phyloP scores from a whole-genome alignment of 2,113 vertebrate genomes.

The Saguinus midas region DNA sequence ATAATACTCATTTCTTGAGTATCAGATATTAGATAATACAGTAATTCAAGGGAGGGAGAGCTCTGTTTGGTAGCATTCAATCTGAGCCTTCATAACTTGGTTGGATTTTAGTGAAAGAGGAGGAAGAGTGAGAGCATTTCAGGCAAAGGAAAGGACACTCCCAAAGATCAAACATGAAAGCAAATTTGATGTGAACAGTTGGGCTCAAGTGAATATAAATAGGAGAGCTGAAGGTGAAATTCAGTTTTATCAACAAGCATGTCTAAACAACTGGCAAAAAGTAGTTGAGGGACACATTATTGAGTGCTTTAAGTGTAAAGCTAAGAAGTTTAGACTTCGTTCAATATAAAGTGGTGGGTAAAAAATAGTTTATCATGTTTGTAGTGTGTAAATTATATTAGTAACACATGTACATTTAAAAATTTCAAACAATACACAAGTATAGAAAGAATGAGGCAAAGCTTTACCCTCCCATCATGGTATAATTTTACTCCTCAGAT shows the following conservation, averaged over 20 bases:
- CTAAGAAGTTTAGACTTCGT: not conserved
- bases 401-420: not conserved
- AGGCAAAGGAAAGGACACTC: not conserved
- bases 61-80: not conserved
- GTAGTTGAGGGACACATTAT: not conserved
- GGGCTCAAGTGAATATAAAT: not conserved
- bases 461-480: not conserved
- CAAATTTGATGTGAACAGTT: not conserved
- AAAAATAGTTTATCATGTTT: not conserved
- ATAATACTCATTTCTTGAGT: not conserved
- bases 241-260: not conserved
- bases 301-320: not conserved
- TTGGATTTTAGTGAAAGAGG: not conserved
- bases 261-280: not conserved
- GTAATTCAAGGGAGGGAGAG: not conserved
- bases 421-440: not conserved
- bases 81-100: not conserved
- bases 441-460: not conserved
- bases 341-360: not conserved
- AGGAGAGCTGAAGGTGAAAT: not conserved
- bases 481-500: not conserved
- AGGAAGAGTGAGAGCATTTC: not conserved
- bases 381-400: not conserved
- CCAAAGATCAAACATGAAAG: not conserved
- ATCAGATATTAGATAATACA: not conserved